These are phyloP conservation scores for Synanthedon andrenaeformis DNA, from an alignment of 2,888 invertebrate genomes.

Conservation along the genomic window DNA sequence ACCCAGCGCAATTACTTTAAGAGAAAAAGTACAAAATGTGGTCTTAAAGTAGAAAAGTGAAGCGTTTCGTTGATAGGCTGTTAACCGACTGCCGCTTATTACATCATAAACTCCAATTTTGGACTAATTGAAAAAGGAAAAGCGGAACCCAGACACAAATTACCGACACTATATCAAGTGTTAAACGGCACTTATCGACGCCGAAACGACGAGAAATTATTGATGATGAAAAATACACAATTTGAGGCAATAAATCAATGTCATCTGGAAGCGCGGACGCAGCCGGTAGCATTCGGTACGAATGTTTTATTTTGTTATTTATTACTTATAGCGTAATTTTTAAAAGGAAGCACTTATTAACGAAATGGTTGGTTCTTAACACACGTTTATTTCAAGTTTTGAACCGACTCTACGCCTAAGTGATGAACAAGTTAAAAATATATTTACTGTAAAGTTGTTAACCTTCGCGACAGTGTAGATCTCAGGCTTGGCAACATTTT, in stretches of 20 bases:
- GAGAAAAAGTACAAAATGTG: background rate
- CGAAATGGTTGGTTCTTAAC: slow-evolving; percentile 12
- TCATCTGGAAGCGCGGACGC: slow-evolving; percentile 23
- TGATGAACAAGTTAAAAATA: too few species aligned
- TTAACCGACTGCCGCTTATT: slow-evolving; percentile 35
- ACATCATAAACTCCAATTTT: slow-evolving; percentile 56
- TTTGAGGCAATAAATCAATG: slow-evolving; percentile 64
- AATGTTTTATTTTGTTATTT: slow-evolving; percentile 57
- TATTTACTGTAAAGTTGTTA: too few species aligned
- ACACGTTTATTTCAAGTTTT: background rate
- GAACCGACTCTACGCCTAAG: too few species aligned
- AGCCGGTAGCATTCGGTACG: slow-evolving; percentile 37
- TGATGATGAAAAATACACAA: slow-evolving; percentile 67
- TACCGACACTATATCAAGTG: slow-evolving; percentile 69
- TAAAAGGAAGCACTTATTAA: slow-evolving; percentile 42
- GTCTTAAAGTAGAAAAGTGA: background rate
- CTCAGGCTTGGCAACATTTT: too few species aligned
- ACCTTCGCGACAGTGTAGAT: too few species aligned
- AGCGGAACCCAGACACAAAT: slow-evolving; percentile 56
- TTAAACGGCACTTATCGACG: slow-evolving; percentile 66
- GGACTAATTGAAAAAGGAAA: slow-evolving; percentile 64
- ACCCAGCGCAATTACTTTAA: too few species aligned
- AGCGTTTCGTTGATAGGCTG: slow-evolving; percentile 24
- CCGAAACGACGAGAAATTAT: slow-evolving; percentile 56
- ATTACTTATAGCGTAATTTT: slow-evolving; percentile 46